Evolutionary conservation across 2,888 invertebrate species (phyloP), one percentile per base, ranked within the genome.

Genomic region (Oscheius myriophilus): DNA sequence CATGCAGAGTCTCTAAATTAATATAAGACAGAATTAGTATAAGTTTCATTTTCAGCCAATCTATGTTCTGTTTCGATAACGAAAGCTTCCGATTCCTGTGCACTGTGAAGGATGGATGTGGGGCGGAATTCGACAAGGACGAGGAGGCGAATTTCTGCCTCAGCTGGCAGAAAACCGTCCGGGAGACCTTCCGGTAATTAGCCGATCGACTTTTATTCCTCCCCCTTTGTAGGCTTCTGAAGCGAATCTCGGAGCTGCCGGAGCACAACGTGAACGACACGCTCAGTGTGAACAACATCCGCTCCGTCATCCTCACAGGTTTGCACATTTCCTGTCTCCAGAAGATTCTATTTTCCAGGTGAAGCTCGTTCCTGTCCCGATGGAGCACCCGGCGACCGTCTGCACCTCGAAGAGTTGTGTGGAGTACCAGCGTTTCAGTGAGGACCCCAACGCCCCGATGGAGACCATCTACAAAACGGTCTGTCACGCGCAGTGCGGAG

Each of bases 61-160:
- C 41, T 45, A 21, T 39, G 23, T 78, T 55, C 59, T 79, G 66
- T 62, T 63, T 76, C 39, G 78, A 78, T 57, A 78, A 78, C 55
- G 78, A 78, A 57, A 46, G 70, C 6, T 73, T 78, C 52, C 70
- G 76, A 23, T 76, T 59, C 58, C 62, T 78, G 42, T 70, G 69
- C 39, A 73, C 73, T 9, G 23, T 42, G 16, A 25, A 71, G 25
- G 42, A 69, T n/a, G n/a, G n/a, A n/a, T n/a, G n/a, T 11, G 68
- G 68, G n/a, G 49, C 65, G 58, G 41, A 54, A 6, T 51, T 58
- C 41, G 41, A 26, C 23, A 11, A 9, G 2, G 42, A 51, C 18
- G 55, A 66, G 46, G 12, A 57, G 39, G 42, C 21, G 39, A 58
- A 58, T 14, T 75, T 53, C 33, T 46, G 26, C 7, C n/a, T 23